Conservation (phyloP, 2,113 vertebrate genomes). For the Scatophagus argus region DNA sequence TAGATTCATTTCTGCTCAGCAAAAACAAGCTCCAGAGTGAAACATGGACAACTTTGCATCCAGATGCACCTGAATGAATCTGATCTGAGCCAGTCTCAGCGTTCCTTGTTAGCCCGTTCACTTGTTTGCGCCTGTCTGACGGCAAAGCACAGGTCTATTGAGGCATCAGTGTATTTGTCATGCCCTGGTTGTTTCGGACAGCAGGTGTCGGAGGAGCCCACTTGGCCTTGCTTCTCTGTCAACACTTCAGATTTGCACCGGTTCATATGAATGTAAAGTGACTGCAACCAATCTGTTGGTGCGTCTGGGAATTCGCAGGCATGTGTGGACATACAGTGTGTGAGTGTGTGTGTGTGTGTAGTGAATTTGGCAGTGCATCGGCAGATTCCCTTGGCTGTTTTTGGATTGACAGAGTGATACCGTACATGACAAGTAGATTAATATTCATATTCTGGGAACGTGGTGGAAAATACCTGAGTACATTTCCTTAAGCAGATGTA, state of each 20-base stretch:
- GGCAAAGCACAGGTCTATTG: conserved; percentile 44
- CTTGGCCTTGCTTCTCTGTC: conserved; percentile 52
- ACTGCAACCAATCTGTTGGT: conserved; percentile 37
- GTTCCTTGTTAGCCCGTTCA: conserved; percentile 32
- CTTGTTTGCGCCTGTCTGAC: conserved; percentile 55
- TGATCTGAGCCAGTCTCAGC: conserved; percentile 33
- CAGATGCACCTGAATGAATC: conserved; percentile 53
- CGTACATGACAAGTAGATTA: neutral
- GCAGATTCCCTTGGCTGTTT: conserved; percentile 19
- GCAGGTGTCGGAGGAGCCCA: conserved; percentile 61
- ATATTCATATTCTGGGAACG: conserved; percentile 1
- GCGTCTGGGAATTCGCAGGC: conserved; percentile 15
- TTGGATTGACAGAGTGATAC: neutral
- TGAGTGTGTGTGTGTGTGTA: conserved; percentile 1
- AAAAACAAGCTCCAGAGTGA: neutral
- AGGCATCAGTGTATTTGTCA: conserved; percentile 65
- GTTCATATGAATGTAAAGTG: conserved; percentile 55
- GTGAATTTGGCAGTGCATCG: conserved; percentile 10
- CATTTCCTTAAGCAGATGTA: neutral
- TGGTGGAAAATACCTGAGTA: neutral
- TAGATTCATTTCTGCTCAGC: neutral
- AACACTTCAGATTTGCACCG: conserved; percentile 20
- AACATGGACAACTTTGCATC: conserved; percentile 31
- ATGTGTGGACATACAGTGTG: neutral
- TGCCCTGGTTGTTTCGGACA: conserved; percentile 64